A percentile compares a stretch with the other conserved stretches of the same genome.
Evolutionary conservation across 2,113 vertebrate species (phyloP).

Genomic region (Myotis yumanensis): DNA sequence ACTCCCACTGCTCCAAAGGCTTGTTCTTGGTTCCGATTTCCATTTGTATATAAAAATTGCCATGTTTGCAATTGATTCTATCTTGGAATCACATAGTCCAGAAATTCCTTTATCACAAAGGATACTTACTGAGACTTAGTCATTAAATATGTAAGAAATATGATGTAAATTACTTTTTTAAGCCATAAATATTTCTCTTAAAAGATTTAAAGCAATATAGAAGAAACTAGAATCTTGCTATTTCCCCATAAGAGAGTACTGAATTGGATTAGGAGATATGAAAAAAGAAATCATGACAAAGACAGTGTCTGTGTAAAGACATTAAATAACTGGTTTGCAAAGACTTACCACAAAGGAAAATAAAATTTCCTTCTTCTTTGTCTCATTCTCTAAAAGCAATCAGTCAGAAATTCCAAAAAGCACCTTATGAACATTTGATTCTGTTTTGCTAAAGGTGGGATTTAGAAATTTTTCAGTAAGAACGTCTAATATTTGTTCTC

Average conservation of each 20-base stretch:
- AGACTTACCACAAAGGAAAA: not conserved
- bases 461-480: constrained; percentile 33
- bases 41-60: not conserved
- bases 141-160: constrained; percentile 6
- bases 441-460: constrained; percentile 11
- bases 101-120: not conserved
- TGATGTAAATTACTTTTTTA: not conserved
- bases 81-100: not conserved
- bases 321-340: not conserved
- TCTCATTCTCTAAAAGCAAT: not conserved
- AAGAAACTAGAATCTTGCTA: not conserved
- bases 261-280: not conserved
- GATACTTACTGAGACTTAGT: not conserved
- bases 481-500: not conserved
- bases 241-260: not conserved
- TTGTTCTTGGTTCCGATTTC: not conserved
- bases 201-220: constrained; percentile 12
- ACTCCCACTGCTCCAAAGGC: not conserved
- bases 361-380: not conserved
- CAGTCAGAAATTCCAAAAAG: not conserved
- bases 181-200: not conserved
- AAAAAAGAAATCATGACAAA: not conserved
- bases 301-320: not conserved
- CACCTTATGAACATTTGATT: not conserved
- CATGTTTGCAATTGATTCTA: not conserved